phyloP scores from a whole-genome alignment of 2,888 invertebrate genomes.

The Dryadula phaetusa region DNA sequence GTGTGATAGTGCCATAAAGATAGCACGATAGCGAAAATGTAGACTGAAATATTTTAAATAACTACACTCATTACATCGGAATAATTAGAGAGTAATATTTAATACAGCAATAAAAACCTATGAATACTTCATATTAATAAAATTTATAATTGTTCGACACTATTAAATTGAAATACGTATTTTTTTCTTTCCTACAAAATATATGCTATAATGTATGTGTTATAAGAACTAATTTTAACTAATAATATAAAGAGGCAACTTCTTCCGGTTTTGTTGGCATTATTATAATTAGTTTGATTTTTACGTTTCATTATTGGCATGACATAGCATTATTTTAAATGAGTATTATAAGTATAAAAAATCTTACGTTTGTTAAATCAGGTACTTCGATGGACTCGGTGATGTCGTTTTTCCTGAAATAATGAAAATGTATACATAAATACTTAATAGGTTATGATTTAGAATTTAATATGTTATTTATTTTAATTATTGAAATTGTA shows the following conservation, averaged over 20 bases:
- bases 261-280: too few species aligned
- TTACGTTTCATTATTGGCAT: too few species aligned
- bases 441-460: not conserved
- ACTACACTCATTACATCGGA: not conserved
- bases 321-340: too few species aligned
- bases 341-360: conserved; percentile 28
- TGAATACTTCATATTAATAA: not conserved
- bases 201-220: too few species aligned
- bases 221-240: too few species aligned
- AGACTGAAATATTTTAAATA: conserved; percentile 32
- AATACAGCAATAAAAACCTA: not conserved
- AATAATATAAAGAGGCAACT: too few species aligned
- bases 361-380: conserved; percentile 62
- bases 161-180: not conserved
- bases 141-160: not conserved
- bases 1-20: conserved; percentile 45
- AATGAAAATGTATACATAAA: conserved; percentile 37
- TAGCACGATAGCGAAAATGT: not conserved
- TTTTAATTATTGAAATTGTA: not conserved
- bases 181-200: not conserved
- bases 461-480: not conserved
- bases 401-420: conserved; percentile 66
- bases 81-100: not conserved
- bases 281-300: too few species aligned
- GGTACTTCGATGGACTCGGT: conserved; percentile 55